Evolutionary conservation across 2,797 vertebrate species (phyloP), one percentile per base, ranked within the genome.

Genomic region (Triplophysa bombifrons): DNA sequence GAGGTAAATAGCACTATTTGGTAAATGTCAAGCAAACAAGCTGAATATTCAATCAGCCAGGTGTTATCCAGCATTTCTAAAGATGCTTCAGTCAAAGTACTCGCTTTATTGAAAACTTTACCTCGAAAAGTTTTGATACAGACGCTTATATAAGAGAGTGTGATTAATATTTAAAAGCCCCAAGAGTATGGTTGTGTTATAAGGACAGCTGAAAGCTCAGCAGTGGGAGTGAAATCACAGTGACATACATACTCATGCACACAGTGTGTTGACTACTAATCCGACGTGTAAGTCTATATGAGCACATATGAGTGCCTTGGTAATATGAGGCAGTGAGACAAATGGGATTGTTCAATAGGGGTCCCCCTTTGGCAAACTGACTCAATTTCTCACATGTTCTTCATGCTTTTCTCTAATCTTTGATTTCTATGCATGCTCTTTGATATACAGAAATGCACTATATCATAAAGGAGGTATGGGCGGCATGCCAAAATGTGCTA

Each of bases 91-190:
- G 4, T 34, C 27, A 48, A 25, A 61, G 3, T 27, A 68, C 8
- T 64, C 16, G 86, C 80, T 84, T 78, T 84, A 87, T 77, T 75
- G 61, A 82, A 84, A 82, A 82, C 85, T 14, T 48, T 25, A 16
- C 38, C 70, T 20, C 9, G 0, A 88, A 90, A 90, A 86, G 64
- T 55, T 82, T 74, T 3, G 38, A 89, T 88, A 90, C 86, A 84
- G 82, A 86, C 85, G 41, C 19, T 41, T 41, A 65, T 82, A 61
- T 82, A 88, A 82, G 75, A 83, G 86, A 87, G 82, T 82, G 68
- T 41, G 22, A 68, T 72, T 69, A 80, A 64, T 74, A 11, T 71
- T 51, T 71, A 46, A 80, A 83, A 80, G 55, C 56, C 66, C 69
- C 16, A 76, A 46, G 58, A 74, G 72, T 73, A 25, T 20, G 53